Conservation (phyloP, 2,797 vertebrate species). For the Spinus pinus region DNA sequence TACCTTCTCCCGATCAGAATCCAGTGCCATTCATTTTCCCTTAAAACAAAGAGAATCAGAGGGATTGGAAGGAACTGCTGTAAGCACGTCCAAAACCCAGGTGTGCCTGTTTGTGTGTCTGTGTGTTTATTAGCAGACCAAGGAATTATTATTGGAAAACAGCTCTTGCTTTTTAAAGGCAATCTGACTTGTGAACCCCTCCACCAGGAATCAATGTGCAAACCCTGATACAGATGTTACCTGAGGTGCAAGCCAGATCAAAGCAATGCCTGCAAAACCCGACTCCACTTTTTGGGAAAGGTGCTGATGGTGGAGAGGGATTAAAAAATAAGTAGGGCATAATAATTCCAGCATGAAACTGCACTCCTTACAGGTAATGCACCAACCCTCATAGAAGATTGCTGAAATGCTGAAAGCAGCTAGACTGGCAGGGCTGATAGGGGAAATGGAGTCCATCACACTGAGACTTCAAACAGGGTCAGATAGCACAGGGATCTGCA, state of each 20-base stretch:
- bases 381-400: background rate
- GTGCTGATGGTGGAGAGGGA: conserved; percentile 17
- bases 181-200: background rate
- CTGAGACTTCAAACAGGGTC: background rate
- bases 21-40: background rate
- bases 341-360: conserved; percentile 37
- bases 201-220: background rate
- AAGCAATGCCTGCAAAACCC: background rate
- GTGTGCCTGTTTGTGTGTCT: background rate
- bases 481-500: background rate
- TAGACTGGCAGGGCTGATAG: conserved; percentile 11
- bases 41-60: background rate
- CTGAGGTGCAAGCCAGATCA: conserved; percentile 17
- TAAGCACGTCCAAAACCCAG: background rate
- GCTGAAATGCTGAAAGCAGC: conserved; percentile 41
- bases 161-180: background rate
- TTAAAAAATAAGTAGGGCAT: conserved; percentile 44
- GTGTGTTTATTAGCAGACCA: background rate
- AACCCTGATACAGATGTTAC: background rate
- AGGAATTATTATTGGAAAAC: background rate
- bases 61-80: background rate
- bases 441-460: background rate
- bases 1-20: background rate
- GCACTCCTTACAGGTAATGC: background rate
- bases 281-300: background rate